Conservation (phyloP, 2,797 vertebrate genomes). For the Ambastaia sidthimunki region DNA sequence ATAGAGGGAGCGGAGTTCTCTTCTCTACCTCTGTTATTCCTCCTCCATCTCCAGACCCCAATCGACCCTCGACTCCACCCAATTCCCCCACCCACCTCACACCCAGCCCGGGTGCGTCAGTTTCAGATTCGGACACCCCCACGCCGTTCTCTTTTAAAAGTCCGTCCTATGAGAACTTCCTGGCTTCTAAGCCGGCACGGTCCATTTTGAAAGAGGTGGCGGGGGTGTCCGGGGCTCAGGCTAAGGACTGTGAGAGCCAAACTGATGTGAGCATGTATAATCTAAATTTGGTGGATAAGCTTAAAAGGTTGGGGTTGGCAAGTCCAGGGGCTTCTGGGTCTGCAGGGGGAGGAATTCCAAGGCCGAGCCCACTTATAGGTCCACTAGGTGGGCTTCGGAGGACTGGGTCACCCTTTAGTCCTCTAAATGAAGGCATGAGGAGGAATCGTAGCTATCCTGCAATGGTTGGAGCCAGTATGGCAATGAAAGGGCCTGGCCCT, state of each 20-base stretch:
- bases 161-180: slow-evolving; percentile 94
- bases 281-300: slow-evolving; percentile 96
- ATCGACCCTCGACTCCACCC: slow-evolving; percentile 86
- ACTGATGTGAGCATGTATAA: slow-evolving; percentile 95
- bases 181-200: slow-evolving; percentile 95
- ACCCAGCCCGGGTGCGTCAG: slow-evolving; percentile 19
- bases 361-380: slow-evolving; percentile 76
- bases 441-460: slow-evolving; percentile 94
- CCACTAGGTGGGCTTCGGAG: slow-evolving; percentile 85
- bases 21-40: slow-evolving; percentile 79
- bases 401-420: slow-evolving; percentile 83
- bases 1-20: slow-evolving; percentile 78
- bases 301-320: slow-evolving; percentile 89
- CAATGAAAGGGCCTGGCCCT: slow-evolving; percentile 91
- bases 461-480: slow-evolving; percentile 97
- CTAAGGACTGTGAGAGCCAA: slow-evolving; percentile 91
- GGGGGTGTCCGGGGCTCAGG: slow-evolving; percentile 77
- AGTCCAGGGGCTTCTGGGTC: slow-evolving; percentile 70
- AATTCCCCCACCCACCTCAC: slow-evolving; percentile 81
- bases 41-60: slow-evolving; percentile 59
- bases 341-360: slow-evolving; percentile 53
- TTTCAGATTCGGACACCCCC: slow-evolving; percentile 58
- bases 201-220: slow-evolving; percentile 94
- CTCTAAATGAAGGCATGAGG: slow-evolving; percentile 86
- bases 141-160: slow-evolving; percentile 91